phyloP scores from a whole-genome alignment of 2,797 vertebrate species.

The Tauraco hartlaubi region DNA sequence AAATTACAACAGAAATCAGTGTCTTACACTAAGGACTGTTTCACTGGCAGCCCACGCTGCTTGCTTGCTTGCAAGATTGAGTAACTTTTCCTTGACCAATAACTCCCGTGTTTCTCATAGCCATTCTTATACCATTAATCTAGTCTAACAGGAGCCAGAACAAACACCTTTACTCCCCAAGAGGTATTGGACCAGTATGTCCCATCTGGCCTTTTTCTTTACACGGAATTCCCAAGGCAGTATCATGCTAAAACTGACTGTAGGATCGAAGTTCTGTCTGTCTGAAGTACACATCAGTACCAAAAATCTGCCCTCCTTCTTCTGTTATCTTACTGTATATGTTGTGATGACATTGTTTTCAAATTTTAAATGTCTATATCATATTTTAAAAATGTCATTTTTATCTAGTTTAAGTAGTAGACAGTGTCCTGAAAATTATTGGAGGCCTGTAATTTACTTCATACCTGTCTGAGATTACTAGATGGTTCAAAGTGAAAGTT shows the following conservation, averaged over 20 bases:
- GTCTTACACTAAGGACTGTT: neutral
- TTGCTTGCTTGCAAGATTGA: neutral
- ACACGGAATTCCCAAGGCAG: neutral
- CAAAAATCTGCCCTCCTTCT: neutral
- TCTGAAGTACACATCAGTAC: neutral
- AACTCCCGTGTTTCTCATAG: neutral
- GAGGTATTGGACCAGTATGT: neutral
- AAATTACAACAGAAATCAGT: neutral
- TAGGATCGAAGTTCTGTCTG: neutral
- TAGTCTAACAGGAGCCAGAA: neutral
- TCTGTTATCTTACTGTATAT: neutral
- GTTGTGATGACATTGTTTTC: neutral
- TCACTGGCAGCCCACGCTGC: neutral
- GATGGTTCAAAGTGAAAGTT: conserved; percentile 19
- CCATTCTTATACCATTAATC: neutral
- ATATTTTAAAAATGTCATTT: neutral
- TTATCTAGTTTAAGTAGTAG: neutral
- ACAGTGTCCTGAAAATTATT: conserved; percentile 6
- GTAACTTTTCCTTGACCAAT: neutral
- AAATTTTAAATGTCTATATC: neutral
- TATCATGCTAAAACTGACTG: neutral
- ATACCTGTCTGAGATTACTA: neutral
- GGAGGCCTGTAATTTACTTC: neutral
- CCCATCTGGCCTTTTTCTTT: neutral
- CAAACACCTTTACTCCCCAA: neutral